Evolutionary conservation across 1,140 invertebrate genomes (phyloP), one percentile per base, ranked within the genome.

Genomic region (Pantala flavescens): DNA sequence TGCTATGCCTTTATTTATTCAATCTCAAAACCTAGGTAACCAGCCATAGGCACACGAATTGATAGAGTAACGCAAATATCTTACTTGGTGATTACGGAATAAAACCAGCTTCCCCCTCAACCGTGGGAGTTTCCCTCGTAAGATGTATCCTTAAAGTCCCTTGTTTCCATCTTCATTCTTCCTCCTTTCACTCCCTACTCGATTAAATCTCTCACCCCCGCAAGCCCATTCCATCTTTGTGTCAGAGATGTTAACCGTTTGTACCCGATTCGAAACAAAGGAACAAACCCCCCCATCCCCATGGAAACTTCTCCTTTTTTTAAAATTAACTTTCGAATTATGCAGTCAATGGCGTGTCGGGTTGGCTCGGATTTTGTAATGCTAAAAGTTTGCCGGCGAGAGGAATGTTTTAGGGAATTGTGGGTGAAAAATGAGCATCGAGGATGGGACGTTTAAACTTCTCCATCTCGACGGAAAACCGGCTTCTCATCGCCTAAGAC

Each of bases 391-490:
- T 63, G 3, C 49, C 49, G 5, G 14, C 49, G 49, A 19, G 49
- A 1, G 49, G 49, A 36, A 12, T 19, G 49, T 63, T 63, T 63
- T 21, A 1, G 49, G 14, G 49, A 16, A 63, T 63, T 7, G 49
- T 12, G n/a, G 12, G 12, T 63, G 49, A 21, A 21, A 63, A 63
- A 63, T 63, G 49, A 63, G 49, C 14, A 63, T 63, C 14, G 49
- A 3, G 12, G 28, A 36, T 21, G 49, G 49, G 49, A 63, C 49
- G 49, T 21, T 63, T 3, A 63, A 63, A 12, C 12, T 63, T 3
- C n/a, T 63, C n/a, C 49, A 63, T 36, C 49, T 63, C 49, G 49
- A 63, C 12, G n/a, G 49, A 63, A 63, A 63, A 63, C 49, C n/a
- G 49, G 28, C 28, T 2, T 36, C 28, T 36, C 28, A 9, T 36